Evolutionary conservation across 30 jellyfish, hydroid and myxozoan species (phyloP), one percentile per base, ranked within the genome.

Genomic region (Phacellophora camtschatica): DNA sequence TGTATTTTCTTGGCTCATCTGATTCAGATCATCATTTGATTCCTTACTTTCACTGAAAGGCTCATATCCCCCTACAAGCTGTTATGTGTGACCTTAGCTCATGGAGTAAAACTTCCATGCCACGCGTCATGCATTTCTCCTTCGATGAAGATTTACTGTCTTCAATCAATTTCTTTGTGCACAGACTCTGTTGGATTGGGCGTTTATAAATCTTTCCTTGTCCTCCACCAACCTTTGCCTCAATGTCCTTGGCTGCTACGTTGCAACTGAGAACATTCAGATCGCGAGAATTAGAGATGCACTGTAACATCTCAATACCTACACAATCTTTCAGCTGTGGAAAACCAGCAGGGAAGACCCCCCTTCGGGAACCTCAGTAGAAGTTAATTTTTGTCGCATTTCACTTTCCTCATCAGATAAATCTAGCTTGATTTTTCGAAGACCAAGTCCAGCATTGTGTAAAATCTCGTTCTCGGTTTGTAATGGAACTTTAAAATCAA

Each of bases 161-260:
- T 48, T 50, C 61, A 28, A 61, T 61, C 54, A 61, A 1, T 25
- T 61, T 61, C 20, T 30, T 61, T 1, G 75, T 61, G 20, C 50
- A 2, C 1, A 61, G 75, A 22, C 30, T 25, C 75, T 61, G 25
- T 62, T 76, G 82, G 51, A 76, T 59, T 8, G 82, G 89, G 45
- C 81, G 80, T 35, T 55, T 32, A 48, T 8, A 76, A 0, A 76
- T 76, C 48, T 76, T 76, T 1, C 70, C 79, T 59, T 76, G 89
- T n/a, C 89, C 89, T 25, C 85, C 76, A 28, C 89, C 89, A 76
- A 76, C 58, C 53, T 33, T 55, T 59, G 79, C 79, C 30, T 76
- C 35, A 15, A 76, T 56, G 15, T 59, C 89, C 49, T 76, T 59
- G 15, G 89, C 89, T 59, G 82, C 64, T 8, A 57, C 9, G 50